A percentile compares a stretch with the other conserved stretches of the same genome.
These are phyloP conservation scores for Pluvialis apricaria DNA, from an alignment of 2,113 vertebrate genomes.

Conservation along the genomic window DNA sequence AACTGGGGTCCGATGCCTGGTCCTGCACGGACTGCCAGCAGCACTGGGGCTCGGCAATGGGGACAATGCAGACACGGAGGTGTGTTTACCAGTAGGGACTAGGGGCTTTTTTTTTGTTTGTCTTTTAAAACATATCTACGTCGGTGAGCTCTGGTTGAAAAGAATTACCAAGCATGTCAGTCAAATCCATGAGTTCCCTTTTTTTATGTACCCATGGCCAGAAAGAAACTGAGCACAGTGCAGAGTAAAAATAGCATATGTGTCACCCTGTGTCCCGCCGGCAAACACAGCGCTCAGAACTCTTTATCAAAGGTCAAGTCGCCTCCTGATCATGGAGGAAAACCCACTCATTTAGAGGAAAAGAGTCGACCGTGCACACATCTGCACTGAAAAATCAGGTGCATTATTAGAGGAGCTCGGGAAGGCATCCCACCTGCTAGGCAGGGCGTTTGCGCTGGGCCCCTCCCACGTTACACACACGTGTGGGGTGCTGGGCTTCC, in stretches of 20 bases:
- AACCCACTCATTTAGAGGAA: not conserved
- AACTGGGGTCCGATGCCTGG: not conserved
- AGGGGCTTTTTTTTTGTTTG: not conserved
- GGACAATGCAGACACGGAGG: not conserved
- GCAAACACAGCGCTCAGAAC: not conserved
- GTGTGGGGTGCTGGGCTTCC: not conserved
- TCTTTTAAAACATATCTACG: not conserved
- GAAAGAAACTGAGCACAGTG: not conserved
- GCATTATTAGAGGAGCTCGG: not conserved
- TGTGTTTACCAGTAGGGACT: not conserved
- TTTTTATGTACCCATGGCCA: not conserved
- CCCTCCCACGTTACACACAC: fast-evolving
- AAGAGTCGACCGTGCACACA: not conserved
- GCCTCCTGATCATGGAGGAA: not conserved
- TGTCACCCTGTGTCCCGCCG: not conserved
- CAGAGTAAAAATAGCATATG: not conserved
- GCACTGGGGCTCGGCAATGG: not conserved
- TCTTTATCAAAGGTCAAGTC: constrained; percentile 30
- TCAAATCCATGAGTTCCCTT: not conserved
- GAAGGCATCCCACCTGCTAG: not conserved
- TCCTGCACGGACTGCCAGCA: not conserved
- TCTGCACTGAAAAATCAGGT: not conserved
- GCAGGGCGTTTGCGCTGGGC: not conserved
- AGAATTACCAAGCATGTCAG: not conserved
- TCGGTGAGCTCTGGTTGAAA: not conserved